These are phyloP conservation scores for Himalopsyche tibetana DNA, from an alignment of 2,888 invertebrate species.

Conservation along the genomic window DNA sequence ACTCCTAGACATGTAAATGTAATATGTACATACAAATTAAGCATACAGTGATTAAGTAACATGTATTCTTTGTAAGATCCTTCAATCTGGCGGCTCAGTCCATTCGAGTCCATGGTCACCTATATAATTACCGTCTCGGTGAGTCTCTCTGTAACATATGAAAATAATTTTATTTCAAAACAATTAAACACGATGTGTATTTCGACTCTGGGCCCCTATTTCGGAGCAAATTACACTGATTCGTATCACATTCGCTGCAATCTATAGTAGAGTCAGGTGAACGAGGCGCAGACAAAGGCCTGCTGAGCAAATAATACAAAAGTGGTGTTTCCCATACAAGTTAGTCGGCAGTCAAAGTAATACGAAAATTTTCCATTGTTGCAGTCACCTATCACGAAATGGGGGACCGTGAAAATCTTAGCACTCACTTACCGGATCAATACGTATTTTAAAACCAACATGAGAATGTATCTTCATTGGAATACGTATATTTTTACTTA, in stretches of 20 bases:
- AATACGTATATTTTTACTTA: no score
- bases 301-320: constrained; percentile 20
- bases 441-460: not conserved
- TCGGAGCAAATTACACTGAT: constrained; percentile 18
- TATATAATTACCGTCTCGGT: no score
- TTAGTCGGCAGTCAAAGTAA: constrained; percentile 22
- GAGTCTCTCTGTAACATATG: no score
- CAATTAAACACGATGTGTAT: not conserved
- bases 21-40: no score
- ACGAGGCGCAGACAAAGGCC: constrained; percentile 1
- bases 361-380: constrained; percentile 13
- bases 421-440: not conserved
- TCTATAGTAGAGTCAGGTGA: constrained; percentile 7
- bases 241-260: constrained; percentile 24
- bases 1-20: no score
- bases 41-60: no score
- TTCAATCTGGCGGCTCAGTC: no score
- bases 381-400: not conserved
- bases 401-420: not conserved
- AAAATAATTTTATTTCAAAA: no score
- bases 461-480: no score
- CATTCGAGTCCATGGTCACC: no score
- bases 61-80: no score
- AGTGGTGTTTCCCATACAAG: constrained; percentile 33
- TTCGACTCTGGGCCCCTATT: not conserved